A percentile compares a stretch with the other conserved stretches of the same genome.
These are phyloP conservation scores for Mormyrus lacerda DNA, from an alignment of 2,113 vertebrate species.

Conservation along the genomic window DNA sequence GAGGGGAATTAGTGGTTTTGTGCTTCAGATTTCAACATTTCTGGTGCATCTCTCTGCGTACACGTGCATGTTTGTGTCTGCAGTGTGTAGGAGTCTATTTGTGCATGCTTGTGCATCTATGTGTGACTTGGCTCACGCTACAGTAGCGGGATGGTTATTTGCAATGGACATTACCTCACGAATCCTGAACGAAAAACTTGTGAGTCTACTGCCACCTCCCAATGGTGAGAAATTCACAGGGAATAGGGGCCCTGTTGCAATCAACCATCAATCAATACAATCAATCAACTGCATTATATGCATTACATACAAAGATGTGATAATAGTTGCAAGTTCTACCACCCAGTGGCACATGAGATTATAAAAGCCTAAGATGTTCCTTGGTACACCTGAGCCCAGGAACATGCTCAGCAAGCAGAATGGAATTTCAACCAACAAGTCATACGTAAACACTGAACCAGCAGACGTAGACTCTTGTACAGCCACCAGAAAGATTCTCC, in stretches of 20 bases:
- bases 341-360: neutral
- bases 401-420: neutral
- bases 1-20: neutral
- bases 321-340: neutral
- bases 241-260: neutral
- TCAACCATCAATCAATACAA: too few species aligned
- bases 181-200: neutral
- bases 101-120: neutral
- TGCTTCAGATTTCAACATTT: neutral
- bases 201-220: neutral
- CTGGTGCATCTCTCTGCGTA: neutral
- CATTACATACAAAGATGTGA: neutral
- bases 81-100: neutral
- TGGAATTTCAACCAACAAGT: neutral
- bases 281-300: neutral
- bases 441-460: neutral
- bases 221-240: neutral
- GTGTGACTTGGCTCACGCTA: neutral
- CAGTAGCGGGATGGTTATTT: neutral
- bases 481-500: neutral
- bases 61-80: neutral
- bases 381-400: neutral
- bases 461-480: neutral
- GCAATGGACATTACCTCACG: neutral
- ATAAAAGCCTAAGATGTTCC: neutral